Conservation (phyloP, 2,888 invertebrate genomes). For the Adelognathus sp. region DNA sequence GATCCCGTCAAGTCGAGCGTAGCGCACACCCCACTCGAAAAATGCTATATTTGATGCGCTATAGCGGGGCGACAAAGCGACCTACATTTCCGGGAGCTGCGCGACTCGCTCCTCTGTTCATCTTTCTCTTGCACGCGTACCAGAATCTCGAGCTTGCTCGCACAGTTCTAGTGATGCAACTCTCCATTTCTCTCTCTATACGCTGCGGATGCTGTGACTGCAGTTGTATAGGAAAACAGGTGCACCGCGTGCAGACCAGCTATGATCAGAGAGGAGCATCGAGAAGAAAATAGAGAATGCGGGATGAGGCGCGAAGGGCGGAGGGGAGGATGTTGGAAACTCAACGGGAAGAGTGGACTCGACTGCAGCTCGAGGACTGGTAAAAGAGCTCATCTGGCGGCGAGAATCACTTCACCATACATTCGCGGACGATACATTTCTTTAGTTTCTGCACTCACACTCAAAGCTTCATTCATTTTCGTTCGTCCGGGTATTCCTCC, state of each 20-base stretch:
- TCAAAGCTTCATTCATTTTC: background rate
- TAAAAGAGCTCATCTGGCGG: background rate
- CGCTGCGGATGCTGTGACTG: slow-evolving; percentile 47
- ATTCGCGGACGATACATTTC: background rate
- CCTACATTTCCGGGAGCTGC: slow-evolving; percentile 66
- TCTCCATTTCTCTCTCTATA: slow-evolving; percentile 42
- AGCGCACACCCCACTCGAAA: slow-evolving; percentile 45
- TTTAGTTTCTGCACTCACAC: background rate
- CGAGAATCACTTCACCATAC: background rate
- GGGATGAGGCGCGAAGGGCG: background rate
- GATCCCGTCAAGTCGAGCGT: slow-evolving; percentile 27
- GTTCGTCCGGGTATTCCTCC: background rate
- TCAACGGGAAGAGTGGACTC: background rate
- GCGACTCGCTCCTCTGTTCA: slow-evolving; percentile 34
- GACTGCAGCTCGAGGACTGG: background rate
- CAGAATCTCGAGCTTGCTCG: background rate
- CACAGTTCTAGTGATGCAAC: slow-evolving; percentile 48
- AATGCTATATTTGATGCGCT: slow-evolving; percentile 64
- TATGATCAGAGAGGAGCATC: slow-evolving; percentile 9
- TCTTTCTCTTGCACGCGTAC: background rate
- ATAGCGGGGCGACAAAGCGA: slow-evolving; percentile 61
- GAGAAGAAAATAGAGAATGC: slow-evolving; percentile 17
- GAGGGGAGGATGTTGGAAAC: background rate
- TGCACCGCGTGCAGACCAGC: slow-evolving; percentile 50
- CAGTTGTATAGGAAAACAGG: slow-evolving; percentile 48